Conservation (phyloP, 2,888 invertebrate genomes). For the Cecidostiba fungosa region DNA sequence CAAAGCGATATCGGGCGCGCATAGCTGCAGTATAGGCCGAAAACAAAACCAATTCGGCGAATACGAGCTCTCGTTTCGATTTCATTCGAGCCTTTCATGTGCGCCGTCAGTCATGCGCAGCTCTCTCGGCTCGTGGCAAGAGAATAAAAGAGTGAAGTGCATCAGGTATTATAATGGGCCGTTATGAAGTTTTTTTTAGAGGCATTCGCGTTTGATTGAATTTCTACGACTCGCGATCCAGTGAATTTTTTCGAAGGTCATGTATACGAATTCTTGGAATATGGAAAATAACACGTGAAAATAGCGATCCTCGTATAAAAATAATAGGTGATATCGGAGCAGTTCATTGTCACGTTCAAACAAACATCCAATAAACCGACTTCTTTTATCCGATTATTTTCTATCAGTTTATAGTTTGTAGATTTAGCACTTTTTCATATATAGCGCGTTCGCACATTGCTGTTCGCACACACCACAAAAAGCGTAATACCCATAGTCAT, state of each 20-base stretch:
- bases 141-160: background rate
- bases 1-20: background rate
- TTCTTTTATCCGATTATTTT: background rate
- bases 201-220: background rate
- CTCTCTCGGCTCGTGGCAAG: background rate
- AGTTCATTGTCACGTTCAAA: too few relatives aligned
- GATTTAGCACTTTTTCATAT: background rate
- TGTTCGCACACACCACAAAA: too few relatives aligned
- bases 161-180: background rate
- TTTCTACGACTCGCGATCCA: background rate
- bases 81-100: background rate
- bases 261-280: background rate
- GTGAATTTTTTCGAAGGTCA: background rate
- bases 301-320: too few relatives aligned
- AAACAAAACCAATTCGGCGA: conserved; percentile 7
- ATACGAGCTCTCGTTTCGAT: background rate
- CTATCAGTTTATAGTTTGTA: background rate
- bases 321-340: too few relatives aligned
- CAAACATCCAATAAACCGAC: too few relatives aligned
- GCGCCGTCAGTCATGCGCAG: background rate
- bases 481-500: too few relatives aligned
- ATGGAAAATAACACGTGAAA: background rate
- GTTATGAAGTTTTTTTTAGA: background rate
- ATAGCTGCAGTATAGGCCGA: background rate
- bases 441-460: too few relatives aligned